phyloP scores from a whole-genome alignment of 2,113 vertebrate species.

The Lethenteron reissneri region DNA sequence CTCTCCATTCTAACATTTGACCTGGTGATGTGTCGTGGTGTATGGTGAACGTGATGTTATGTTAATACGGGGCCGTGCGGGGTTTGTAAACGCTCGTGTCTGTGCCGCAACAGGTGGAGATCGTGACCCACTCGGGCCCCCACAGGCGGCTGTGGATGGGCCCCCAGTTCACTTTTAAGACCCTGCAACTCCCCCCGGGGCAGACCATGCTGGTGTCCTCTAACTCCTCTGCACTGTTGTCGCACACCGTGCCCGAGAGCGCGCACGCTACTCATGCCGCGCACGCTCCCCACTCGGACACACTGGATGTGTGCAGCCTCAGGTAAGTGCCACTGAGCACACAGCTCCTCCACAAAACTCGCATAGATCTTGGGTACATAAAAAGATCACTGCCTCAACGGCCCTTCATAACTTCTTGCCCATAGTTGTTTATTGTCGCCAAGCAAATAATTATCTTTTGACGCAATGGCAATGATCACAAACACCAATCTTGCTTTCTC shows the following conservation, averaged over 20 bases:
- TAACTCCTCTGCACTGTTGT: slow-evolving; percentile 85
- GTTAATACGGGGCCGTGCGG: too few species aligned
- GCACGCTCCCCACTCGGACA: slow-evolving; percentile 69
- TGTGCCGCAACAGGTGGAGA: slow-evolving; percentile 49
- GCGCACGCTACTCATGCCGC: slow-evolving; percentile 54
- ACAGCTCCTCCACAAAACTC: too few species aligned
- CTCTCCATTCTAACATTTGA: too few species aligned
- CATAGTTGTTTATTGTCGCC: neutral
- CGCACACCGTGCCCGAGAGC: slow-evolving; percentile 60
- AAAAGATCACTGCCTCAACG: too few species aligned
- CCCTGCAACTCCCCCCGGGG: slow-evolving; percentile 68
- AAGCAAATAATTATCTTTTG: neutral
- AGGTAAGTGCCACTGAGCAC: slow-evolving; percentile 33
- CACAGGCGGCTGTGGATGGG: slow-evolving; percentile 95
- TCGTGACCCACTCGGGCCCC: slow-evolving; percentile 86
- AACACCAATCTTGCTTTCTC: too few species aligned
- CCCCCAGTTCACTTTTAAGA: slow-evolving; percentile 97
- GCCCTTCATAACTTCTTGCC: neutral
- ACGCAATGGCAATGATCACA: too few species aligned
- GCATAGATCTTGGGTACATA: too few species aligned
- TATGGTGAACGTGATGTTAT: too few species aligned
- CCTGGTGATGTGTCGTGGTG: too few species aligned
- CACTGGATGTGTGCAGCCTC: slow-evolving; percentile 83
- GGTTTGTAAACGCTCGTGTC: too few species aligned
- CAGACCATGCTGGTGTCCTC: slow-evolving; percentile 94